A percentile compares a stretch with the other conserved stretches of the same genome.
Evolutionary conservation across 2,113 vertebrate species (phyloP).

Genomic region (Camelus dromedarius): DNA sequence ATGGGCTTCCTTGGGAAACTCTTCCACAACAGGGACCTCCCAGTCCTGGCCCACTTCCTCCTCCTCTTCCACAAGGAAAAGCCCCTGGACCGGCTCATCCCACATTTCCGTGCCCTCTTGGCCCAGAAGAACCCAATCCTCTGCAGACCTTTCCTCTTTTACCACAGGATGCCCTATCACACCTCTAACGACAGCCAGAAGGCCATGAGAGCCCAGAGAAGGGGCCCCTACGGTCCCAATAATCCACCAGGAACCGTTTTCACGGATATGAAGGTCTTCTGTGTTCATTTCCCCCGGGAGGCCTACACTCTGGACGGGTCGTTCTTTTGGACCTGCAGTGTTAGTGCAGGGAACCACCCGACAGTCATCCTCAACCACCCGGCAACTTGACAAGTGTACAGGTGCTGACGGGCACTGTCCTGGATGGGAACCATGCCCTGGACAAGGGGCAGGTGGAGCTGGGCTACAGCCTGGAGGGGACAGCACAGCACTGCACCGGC

Average conservation of each 20-base stretch:
- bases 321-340: conserved; percentile 92
- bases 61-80: conserved; percentile 94
- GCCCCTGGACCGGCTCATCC: conserved; percentile 93
- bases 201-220: conserved; percentile 83
- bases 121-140: conserved; percentile 88
- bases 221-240: conserved; percentile 19
- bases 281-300: conserved; percentile 84
- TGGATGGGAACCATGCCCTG: conserved; percentile 83
- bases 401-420: conserved; percentile 85
- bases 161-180: conserved; percentile 88
- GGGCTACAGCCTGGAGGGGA: conserved; percentile 57
- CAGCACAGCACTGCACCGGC: conserved; percentile 76
- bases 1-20: conserved; percentile 94
- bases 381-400: conserved; percentile 79
- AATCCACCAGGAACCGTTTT: conserved; percentile 87
- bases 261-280: conserved; percentile 86
- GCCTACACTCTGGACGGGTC: conserved; percentile 87
- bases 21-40: conserved; percentile 90
- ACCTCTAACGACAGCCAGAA: conserved; percentile 86
- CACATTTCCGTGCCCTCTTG: conserved; percentile 90
- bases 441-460: conserved; percentile 88
- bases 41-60: conserved; percentile 91
- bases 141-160: conserved; percentile 93
- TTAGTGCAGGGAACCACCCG: conserved; percentile 86
- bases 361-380: conserved; percentile 87